Conservation (phyloP, 2,797 vertebrate genomes). For the Darevskia mixta region DNA sequence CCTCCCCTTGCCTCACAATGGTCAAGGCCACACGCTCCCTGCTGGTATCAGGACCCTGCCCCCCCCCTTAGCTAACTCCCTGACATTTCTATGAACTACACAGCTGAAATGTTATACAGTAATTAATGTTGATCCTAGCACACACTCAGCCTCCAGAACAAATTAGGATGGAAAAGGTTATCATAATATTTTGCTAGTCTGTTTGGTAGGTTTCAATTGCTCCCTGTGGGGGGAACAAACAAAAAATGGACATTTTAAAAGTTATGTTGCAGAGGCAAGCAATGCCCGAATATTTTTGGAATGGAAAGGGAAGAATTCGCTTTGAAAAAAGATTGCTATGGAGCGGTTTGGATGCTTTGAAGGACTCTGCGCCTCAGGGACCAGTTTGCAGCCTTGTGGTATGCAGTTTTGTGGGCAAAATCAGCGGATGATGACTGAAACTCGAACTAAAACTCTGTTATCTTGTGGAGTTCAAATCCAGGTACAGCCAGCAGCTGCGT, state of each 20-base stretch:
- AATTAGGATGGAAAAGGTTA: constrained; percentile 93
- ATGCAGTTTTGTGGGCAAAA: constrained; percentile 39
- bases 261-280: constrained; percentile 62
- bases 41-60: constrained; percentile 76
- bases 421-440: constrained; percentile 61
- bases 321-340: constrained; percentile 56
- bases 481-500: constrained; percentile 83
- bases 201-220: constrained; percentile 85
- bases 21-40: constrained; percentile 65
- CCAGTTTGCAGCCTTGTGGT: constrained; percentile 13
- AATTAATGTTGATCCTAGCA: constrained; percentile 90
- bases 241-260: constrained; percentile 78
- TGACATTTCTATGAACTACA: constrained; percentile 87
- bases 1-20: constrained; percentile 70
- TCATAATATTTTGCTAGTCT: constrained; percentile 91
- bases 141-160: constrained; percentile 87
- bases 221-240: constrained; percentile 81
- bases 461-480: constrained; percentile 82
- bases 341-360: constrained; percentile 45
- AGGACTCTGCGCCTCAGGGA: constrained; percentile 21
- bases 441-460: constrained; percentile 67
- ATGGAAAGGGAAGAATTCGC: constrained; percentile 41
- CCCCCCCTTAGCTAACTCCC: constrained; percentile 80
- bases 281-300: constrained; percentile 58
- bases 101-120: constrained; percentile 89